Evolutionary conservation across 2,888 invertebrate genomes (phyloP), one percentile per base, ranked within the genome.

Genomic region (Perizoma flavofasciatum): DNA sequence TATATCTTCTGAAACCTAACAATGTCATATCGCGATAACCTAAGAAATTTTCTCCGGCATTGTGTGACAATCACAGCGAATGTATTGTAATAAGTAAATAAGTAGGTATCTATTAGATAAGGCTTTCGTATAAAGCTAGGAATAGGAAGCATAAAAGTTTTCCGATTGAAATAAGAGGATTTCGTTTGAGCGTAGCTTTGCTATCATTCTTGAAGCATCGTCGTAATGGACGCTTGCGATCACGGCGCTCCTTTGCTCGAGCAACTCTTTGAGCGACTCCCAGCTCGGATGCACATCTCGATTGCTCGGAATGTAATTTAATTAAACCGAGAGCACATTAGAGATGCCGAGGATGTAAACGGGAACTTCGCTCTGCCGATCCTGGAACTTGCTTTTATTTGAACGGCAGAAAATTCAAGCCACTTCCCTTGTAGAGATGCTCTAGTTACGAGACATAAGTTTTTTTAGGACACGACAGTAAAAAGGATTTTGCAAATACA

Each of bases 321-420:
- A 89, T 89, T 88, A 88, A 84, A 83, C 67, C 73, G 75, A 84
- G 80, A 79, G 77, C 71, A 77, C 80, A 80, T 86, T 83, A 79
- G 71, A 74, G 74, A 82, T 78, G 75, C 78, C 71, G 63, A 75
- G 74, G 74, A 80, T 73, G 82, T 79, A 79, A 82, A 83, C 73
- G 75, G 68, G 71, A 81, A 77, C 68, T 77, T 71, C 68, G 67
- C 72, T 37, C 37, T 79, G 71, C 71, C 34, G 73, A 67, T 67
- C 55, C 44, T 55, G 68, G 70, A 78, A 71, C 72, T 72, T 53
- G 57, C 55, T 75, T 75, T 78, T 78, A 78, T 81, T 78, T 73
- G 64, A 70, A 77, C 63, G 63, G 54, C 52, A 58, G 69, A 59
- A 72, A 74, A 71, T 71, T 72, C 67, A 63, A 69, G 59, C 58